Conservation (phyloP, 2,113 vertebrate genomes). For the Lynx canadensis region DNA sequence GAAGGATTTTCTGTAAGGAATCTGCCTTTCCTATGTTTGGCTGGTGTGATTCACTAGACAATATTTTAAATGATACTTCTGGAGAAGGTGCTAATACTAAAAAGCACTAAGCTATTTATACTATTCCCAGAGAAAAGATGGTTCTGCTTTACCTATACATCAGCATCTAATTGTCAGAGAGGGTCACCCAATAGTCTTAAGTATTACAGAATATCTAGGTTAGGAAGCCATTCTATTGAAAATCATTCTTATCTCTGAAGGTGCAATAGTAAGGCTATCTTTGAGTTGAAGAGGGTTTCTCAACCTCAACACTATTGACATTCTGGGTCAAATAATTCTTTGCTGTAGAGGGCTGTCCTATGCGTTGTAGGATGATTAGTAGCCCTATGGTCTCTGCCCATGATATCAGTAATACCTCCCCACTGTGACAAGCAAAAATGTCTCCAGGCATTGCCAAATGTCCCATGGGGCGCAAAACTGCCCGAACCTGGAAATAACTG, state of each 20-base stretch:
- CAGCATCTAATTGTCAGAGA: neutral
- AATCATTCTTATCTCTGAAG: neutral
- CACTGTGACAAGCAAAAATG: neutral
- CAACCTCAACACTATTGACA: neutral
- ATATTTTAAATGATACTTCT: neutral
- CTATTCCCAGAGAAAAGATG: neutral
- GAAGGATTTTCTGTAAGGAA: neutral
- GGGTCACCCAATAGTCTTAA: neutral
- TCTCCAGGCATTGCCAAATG: neutral
- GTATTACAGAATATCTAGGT: neutral
- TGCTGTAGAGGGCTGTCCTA: neutral
- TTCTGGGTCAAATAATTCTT: neutral
- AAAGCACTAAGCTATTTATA: neutral
- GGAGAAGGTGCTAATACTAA: neutral
- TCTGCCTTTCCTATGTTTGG: neutral
- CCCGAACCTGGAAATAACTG: neutral
- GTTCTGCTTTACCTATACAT: neutral
- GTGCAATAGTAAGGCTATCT: neutral
- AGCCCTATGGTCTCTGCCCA: neutral
- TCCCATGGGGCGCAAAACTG: neutral
- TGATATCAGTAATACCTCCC: neutral
- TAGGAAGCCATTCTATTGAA: neutral
- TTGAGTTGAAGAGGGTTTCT: neutral
- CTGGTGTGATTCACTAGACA: neutral
- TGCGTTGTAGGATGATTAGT: neutral